These are phyloP conservation scores for Melanotaenia parkinsoni DNA, from an alignment of 2,797 vertebrate genomes.

Conservation along the genomic window DNA sequence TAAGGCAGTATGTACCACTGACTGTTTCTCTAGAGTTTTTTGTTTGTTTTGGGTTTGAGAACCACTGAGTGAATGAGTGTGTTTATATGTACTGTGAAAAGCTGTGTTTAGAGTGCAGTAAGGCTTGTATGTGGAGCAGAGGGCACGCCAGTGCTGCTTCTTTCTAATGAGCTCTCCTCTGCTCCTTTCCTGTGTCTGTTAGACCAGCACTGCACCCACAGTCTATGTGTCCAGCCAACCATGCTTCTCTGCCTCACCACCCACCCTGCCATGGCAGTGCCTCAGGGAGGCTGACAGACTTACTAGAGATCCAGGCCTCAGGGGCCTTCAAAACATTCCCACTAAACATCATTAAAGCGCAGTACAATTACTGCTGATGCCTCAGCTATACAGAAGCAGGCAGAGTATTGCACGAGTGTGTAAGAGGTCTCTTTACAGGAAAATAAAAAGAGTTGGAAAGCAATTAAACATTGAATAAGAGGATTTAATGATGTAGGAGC, in stretches of 20 bases:
- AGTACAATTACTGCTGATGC: slow-evolving; percentile 59
- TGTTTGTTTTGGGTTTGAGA: slow-evolving; percentile 1
- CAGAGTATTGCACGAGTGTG: slow-evolving; percentile 35
- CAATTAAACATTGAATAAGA: slow-evolving; percentile 63
- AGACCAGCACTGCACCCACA: slow-evolving; percentile 46
- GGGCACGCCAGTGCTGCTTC: slow-evolving; percentile 53
- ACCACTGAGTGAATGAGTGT: slow-evolving; percentile 8
- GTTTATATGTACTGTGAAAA: slow-evolving; percentile 32
- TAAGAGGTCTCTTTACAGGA: slow-evolving; percentile 54
- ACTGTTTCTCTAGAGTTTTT: slow-evolving; percentile 29
- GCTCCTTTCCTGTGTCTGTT: slow-evolving; percentile 62
- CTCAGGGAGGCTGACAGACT: slow-evolving; percentile 63
- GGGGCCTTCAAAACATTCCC: slow-evolving; percentile 61
- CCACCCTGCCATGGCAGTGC: slow-evolving; percentile 63
- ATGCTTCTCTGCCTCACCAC: slow-evolving; percentile 60
- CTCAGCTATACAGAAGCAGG: slow-evolving; percentile 7
- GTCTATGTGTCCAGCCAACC: slow-evolving; percentile 68
- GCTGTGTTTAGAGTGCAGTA: slow-evolving; percentile 53
- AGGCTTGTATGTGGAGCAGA: slow-evolving; percentile 68
- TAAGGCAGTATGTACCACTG: slow-evolving; percentile 29
- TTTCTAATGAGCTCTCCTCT: slow-evolving; percentile 72
- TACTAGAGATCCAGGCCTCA: slow-evolving; percentile 72
- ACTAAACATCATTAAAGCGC: slow-evolving; percentile 54
- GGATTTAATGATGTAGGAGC: slow-evolving; percentile 48
- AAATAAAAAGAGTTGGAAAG: slow-evolving; percentile 42